phyloP scores from a whole-genome alignment of 2,113 vertebrate genomes.

The Hemicordylus capensis region DNA sequence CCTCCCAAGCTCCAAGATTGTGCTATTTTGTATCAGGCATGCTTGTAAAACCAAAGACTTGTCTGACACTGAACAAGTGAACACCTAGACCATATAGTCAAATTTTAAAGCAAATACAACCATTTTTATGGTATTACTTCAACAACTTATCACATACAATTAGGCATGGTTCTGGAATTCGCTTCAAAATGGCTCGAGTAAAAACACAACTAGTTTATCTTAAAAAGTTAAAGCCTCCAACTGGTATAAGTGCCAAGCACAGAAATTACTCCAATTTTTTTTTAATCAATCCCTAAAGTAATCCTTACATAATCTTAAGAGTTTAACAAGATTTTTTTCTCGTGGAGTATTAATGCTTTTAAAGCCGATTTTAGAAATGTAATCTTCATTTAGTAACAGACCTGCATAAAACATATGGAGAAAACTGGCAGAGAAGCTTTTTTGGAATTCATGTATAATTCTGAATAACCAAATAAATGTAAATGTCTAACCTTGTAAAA shows the following conservation, averaged over 20 bases:
- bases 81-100: not conserved
- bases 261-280: slow-evolving; percentile 53
- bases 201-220: not conserved
- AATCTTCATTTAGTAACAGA: not conserved
- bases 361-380: not conserved
- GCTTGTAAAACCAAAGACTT: not conserved
- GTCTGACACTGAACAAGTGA: not conserved
- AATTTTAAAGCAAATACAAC: not conserved
- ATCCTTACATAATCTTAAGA: slow-evolving; percentile 63
- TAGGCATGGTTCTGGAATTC: slow-evolving; percentile 10
- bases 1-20: not conserved
- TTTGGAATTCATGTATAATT: not conserved
- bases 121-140: not conserved
- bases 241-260: not conserved
- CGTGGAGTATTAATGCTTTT: not conserved
- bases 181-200: not conserved
- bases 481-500: not conserved
- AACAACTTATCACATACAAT: not conserved
- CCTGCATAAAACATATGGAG: not conserved
- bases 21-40: not conserved
- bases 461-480: not conserved
- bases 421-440: not conserved
- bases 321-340: slow-evolving; percentile 38
- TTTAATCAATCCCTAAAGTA: slow-evolving; percentile 53
- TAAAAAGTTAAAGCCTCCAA: slow-evolving; percentile 40